Evolutionary conservation across 2,888 invertebrate genomes (phyloP), one percentile per base, ranked within the genome.

Genomic region (Polia nebulosa): DNA sequence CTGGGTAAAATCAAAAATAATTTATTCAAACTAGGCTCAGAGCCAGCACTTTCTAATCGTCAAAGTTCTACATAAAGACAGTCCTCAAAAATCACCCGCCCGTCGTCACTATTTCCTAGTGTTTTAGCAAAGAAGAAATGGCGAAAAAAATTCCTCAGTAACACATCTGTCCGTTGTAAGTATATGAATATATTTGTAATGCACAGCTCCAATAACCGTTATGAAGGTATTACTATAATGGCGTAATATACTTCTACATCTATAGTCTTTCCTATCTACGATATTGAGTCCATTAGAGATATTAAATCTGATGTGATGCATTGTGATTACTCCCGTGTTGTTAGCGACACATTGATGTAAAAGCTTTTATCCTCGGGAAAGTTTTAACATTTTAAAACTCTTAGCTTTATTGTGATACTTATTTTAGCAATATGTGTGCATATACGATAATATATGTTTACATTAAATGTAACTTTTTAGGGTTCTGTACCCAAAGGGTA

Each of bases 281-380:
- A 44, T 74, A 80, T 79, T 62, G 56, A 64, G 25, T 74, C 78
- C 77, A 80, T 80, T 80, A 77, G 22, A 51, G 15, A 49, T 34
- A 78, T 80, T 47, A 65, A 68, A 75, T 69, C 53, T 32, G 60
- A 29, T 47, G 22, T 57, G 45, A 69, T 65, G 58, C 70, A 74
- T 34, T 56, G 52, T 32, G 58, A 20, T 13, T 22, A 57, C 44
- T 34, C 29, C 27, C n/a, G 22, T 11, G 36, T 32, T 7, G 52
- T 11, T 13, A 52, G 52, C 13, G 49, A 53, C 29, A 53, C 25
- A 53, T 52, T 53, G 1, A 63, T 49, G 27, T 60, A 32, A 60
- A 77, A 63, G 52, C 39, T 53, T 52, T 49, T 5, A 47, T 25
- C n/a, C 3, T 47, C 4, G n/a, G 29, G 15, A 25, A 45, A 47